Conservation (phyloP, 1,140 invertebrate genomes). For the Anoplophora glabripennis region DNA sequence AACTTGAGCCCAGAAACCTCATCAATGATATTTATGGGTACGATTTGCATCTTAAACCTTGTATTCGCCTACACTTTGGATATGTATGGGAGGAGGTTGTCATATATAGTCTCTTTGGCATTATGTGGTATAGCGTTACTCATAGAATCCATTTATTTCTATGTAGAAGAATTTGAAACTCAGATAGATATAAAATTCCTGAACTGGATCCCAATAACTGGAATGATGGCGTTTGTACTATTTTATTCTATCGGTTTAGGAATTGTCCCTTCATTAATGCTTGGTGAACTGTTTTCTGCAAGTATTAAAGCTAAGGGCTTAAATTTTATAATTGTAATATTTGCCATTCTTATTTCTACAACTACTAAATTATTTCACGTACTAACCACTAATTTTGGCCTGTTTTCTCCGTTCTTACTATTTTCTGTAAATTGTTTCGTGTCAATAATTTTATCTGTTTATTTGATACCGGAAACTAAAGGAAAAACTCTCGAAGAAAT, state of each 20-base stretch:
- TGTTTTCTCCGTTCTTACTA: slow-evolving; percentile 73
- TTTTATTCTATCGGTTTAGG: slow-evolving; percentile 40
- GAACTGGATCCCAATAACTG: slow-evolving; percentile 40
- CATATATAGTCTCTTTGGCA: slow-evolving; percentile 28
- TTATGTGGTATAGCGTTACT: slow-evolving; percentile 30
- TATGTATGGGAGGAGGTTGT: slow-evolving; percentile 42
- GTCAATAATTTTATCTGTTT: slow-evolving; percentile 72
- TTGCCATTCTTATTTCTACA: slow-evolving; percentile 37
- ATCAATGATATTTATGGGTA: slow-evolving; percentile 54
- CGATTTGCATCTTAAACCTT: slow-evolving; percentile 62
- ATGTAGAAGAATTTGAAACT: slow-evolving; percentile 19
- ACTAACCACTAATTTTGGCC: slow-evolving; percentile 52
- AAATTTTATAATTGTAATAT: slow-evolving; percentile 28
- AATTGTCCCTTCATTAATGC: slow-evolving; percentile 38
- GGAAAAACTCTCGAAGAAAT: slow-evolving; percentile 88
- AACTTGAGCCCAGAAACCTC: slow-evolving; percentile 62
- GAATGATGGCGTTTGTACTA: slow-evolving; percentile 36
- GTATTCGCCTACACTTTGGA: slow-evolving; percentile 60
- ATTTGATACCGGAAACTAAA: slow-evolving; percentile 86
- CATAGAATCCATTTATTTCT: slow-evolving; percentile 52
- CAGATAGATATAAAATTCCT: slow-evolving; percentile 37
- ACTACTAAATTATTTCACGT: slow-evolving; percentile 46
- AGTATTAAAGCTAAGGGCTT: slow-evolving; percentile 40
- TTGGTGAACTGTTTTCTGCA: slow-evolving; percentile 44
- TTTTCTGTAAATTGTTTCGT: slow-evolving; percentile 69